phyloP scores from a whole-genome alignment of 1,140 invertebrate species.

The Trichomalopsis sarcophagae region DNA sequence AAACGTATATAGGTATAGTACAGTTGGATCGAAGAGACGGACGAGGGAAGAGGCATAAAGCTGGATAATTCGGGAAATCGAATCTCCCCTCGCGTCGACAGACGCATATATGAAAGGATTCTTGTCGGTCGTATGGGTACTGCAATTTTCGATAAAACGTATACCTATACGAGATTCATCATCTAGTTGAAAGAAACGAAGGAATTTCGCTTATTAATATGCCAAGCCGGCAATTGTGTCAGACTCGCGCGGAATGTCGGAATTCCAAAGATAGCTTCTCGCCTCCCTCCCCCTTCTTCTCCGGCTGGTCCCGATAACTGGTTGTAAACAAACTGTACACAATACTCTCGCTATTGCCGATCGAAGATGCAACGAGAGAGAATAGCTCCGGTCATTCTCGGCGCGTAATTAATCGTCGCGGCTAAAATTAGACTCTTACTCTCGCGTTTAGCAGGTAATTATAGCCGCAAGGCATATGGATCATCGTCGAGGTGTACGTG shows the following conservation, averaged over 20 bases:
- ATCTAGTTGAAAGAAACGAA: no score
- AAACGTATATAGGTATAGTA: background rate
- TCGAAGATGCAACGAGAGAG: no score
- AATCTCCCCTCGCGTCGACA: constrained; percentile 19
- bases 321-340: no score
- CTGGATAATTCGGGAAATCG: constrained; percentile 48
- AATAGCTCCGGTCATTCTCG: no score
- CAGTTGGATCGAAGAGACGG: background rate
- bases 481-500: background rate
- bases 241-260: constrained; percentile 52
- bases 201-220: constrained; percentile 51
- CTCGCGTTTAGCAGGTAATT: background rate
- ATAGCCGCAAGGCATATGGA: background rate
- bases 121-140: background rate
- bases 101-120: constrained; percentile 3
- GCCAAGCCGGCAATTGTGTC: constrained; percentile 52
- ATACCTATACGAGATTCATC: no score
- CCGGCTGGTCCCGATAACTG: no score
- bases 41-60: constrained; percentile 9
- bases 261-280: constrained; percentile 44
- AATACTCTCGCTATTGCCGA: no score
- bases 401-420: background rate
- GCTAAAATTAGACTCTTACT: background rate
- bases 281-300: no score
- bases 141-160: no score